Base-by-base conservation (phyloP, 92 coral and sea anemone species). In the Palythoa caribaeorum region DNA sequence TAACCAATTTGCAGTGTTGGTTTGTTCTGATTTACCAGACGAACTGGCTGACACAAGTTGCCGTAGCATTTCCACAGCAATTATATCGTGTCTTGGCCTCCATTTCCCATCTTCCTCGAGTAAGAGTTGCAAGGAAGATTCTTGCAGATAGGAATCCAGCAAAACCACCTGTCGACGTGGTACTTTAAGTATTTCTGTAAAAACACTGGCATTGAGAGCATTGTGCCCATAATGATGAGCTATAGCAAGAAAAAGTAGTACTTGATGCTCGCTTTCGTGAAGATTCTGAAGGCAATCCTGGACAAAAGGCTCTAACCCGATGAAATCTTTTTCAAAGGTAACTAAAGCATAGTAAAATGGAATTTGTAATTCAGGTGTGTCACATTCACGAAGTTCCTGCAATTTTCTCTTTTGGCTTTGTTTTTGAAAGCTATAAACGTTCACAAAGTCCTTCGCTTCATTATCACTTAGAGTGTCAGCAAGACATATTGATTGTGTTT, bases 331-430 rank as follows among this genome's bases (percentile, higher is more conserved):
- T 72, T 84, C 93, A 90, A 92, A 92, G 3, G 95, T 89, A 2
- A 84, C 89, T 53, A 92, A 71, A 11, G 89, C 95, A 51, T 92
- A 92, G 68, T 83, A 92, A 52, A 92, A 92, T 2, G 95, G 95
- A 38, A 90, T 92, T 81, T 92, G 95, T 15, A 90, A 79, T 80
- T 92, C 88, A 9, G 73, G 71, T 48, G 66, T 84, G 1, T 78
- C 80, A 38, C 28, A 6, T 17, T 38, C 5, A 13, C 71, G 84
- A 21, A 92, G 93, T 15, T 44, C 3, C 1, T 50, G 38, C 16
- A 90, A 91, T 19, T 55, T 38, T 12, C 62, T 8, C 66, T 2
- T 50, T 83, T 90, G 90, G 3, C 71, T 40, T 15, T 21, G 85
- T 17, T 52, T 87, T 52, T 92, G 93, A 15, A 47, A 28, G 62